phyloP scores from a whole-genome alignment of 2,888 invertebrate genomes.

The Mythimna lalbum region DNA sequence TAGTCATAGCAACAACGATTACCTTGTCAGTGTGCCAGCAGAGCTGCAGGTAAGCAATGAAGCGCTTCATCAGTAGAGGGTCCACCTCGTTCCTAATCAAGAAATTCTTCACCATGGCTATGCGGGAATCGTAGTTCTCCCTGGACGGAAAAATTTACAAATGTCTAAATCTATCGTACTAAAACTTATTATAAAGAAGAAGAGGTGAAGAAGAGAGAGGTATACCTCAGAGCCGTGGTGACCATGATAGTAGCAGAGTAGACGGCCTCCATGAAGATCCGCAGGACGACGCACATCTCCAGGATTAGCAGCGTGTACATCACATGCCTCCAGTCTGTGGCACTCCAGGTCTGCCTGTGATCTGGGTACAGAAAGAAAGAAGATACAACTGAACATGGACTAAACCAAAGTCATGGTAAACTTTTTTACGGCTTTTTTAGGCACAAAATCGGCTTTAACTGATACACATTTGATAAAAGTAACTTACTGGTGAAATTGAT shows the following conservation, averaged over 20 bases:
- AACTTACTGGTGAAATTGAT: slow-evolving; percentile 80
- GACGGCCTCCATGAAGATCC: slow-evolving; percentile 81
- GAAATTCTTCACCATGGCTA: slow-evolving; percentile 76
- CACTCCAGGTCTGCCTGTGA: slow-evolving; percentile 71
- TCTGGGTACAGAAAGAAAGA: slow-evolving; percentile 51
- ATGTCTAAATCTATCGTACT: not conserved
- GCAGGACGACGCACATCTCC: slow-evolving; percentile 79
- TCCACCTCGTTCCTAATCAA: slow-evolving; percentile 79
- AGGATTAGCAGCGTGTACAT: slow-evolving; percentile 77
- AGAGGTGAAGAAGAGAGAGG: not conserved
- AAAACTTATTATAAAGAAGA: not conserved
- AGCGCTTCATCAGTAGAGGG: slow-evolving; percentile 74
- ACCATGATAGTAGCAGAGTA: slow-evolving; percentile 86
- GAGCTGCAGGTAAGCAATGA: slow-evolving; percentile 80
- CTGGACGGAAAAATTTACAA: slow-evolving; percentile 60
- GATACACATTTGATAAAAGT: not conserved
- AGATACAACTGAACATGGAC: no score
- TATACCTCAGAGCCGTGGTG: slow-evolving; percentile 78
- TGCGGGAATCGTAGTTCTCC: slow-evolving; percentile 79
- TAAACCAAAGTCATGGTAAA: no score
- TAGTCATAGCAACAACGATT: not conserved
- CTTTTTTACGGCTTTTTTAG: no score
- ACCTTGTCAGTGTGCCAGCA: slow-evolving; percentile 86
- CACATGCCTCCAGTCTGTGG: slow-evolving; percentile 70
- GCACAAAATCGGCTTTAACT: no score